Conservation (phyloP, 1,140 invertebrate genomes). For the Maniola jurtina region DNA sequence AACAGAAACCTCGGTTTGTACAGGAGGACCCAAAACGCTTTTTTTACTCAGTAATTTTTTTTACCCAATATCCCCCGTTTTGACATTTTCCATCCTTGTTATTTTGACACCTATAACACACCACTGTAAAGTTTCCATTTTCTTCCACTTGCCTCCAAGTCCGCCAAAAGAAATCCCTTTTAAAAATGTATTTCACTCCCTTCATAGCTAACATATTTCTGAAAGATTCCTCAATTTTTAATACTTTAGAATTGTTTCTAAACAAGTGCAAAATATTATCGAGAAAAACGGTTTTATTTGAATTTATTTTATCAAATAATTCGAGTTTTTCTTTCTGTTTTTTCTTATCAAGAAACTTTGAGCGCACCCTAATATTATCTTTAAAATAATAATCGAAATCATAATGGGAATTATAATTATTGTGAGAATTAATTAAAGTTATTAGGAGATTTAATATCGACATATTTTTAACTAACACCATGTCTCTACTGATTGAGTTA, state of each 20-base stretch:
- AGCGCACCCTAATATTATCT: slow-evolving; percentile 14
- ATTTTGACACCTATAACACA: slow-evolving; percentile 45
- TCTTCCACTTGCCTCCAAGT: slow-evolving; percentile 45
- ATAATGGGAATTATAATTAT: neutral
- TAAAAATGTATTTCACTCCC: slow-evolving; percentile 44
- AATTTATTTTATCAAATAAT: slow-evolving; percentile 28
- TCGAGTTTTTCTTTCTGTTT: slow-evolving; percentile 24
- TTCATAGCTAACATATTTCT: slow-evolving; percentile 42
- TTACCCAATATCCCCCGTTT: slow-evolving; percentile 49
- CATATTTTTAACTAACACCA: too few species aligned
- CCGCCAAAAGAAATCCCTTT: slow-evolving; percentile 48
- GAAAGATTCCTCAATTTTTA: slow-evolving; percentile 42
- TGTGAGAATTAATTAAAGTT: neutral
- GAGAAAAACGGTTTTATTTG: slow-evolving; percentile 34
- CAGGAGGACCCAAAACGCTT: too few species aligned
- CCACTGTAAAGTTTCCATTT: slow-evolving; percentile 24
- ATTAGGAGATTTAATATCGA: too few species aligned
- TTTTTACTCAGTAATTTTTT: neutral
- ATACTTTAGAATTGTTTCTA: slow-evolving; percentile 16
- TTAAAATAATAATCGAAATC: slow-evolving; percentile 17
- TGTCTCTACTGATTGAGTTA: too few species aligned
- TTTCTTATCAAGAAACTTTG: slow-evolving; percentile 29
- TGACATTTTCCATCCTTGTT: slow-evolving; percentile 33
- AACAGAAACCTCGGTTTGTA: too few species aligned
- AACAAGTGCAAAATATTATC: slow-evolving; percentile 39